Base-by-base conservation (phyloP, 2,113 vertebrate genomes). In the Lagopus muta region DNA sequence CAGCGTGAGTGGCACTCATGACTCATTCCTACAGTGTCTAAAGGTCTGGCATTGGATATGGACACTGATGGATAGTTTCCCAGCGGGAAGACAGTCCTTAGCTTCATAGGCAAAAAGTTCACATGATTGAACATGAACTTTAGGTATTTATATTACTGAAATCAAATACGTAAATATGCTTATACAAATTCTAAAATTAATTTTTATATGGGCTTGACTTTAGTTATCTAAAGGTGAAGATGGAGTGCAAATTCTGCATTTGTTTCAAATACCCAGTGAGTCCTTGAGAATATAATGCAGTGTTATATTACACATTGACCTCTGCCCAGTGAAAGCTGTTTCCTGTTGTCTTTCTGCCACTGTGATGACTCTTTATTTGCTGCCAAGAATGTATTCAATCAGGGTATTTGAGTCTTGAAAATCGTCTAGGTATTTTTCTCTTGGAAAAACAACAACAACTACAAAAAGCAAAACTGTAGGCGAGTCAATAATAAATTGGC, bases 401-500 rank as follows among this genome's bases (percentile, higher is more conserved):
- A 62, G 76, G 75, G 14, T 42, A 76, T 32, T 17, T 4, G 38
- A 82, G 13, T 82, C 50, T 76, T 89, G 86, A 76, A 89, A 92
- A 89, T 36, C 4, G 4, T 70, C 54, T 85, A 71, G 47, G 38
- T 87, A 87, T 52, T 87, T 92, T 86, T 62, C 54, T 88, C 45
- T 89, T 89, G 3, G 82, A 85, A 87, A 91, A 75, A 66, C 28
- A 22, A 38, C 52, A 57, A 19, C 55, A 32, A 18, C 52, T 32
- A 32, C 55, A 84, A 88, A 90, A 74, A 54, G 27, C 52, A 65
- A 32, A 82, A 62, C 38, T 3, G 1, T 42, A 76, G 14, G 6
- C 73, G 50, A 85, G 58, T 76, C 89, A 92, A 76, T 92, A 92
- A 82, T 10, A 76, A 54, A 62, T 71, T 85, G 74, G 85, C 93